A percentile compares a stretch with the other conserved stretches of the same genome.
Conservation (phyloP, 2,113 vertebrate genomes). For the Lophura nycthemera region DNA sequence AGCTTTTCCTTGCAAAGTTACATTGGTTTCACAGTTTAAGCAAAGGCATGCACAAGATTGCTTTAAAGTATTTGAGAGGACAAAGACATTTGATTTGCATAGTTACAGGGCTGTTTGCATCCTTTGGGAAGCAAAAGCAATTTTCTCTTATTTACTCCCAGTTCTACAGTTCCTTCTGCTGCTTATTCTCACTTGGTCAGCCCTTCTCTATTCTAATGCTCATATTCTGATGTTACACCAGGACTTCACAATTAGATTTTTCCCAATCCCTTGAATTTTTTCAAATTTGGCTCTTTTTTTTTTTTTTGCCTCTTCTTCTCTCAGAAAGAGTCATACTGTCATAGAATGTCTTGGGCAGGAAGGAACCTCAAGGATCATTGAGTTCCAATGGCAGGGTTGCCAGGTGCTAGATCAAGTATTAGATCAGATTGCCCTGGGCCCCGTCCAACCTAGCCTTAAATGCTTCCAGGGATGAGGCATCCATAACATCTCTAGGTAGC, state of each 20-base stretch:
- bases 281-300: background rate
- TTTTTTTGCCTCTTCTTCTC: background rate
- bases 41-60: background rate
- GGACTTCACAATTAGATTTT: background rate
- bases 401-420: too few relatives aligned
- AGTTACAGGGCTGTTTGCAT: background rate
- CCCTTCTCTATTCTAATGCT: background rate
- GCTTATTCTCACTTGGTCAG: background rate
- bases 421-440: too few relatives aligned
- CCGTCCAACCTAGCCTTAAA: too few relatives aligned
- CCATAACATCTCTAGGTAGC: too few relatives aligned
- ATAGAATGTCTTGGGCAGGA: too few relatives aligned
- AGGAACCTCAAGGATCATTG: too few relatives aligned
- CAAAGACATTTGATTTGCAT: constrained; percentile 29
- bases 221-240: background rate
- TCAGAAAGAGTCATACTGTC: background rate
- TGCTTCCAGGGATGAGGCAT: too few relatives aligned
- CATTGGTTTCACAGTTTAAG: background rate
- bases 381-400: too few relatives aligned
- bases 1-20: background rate
- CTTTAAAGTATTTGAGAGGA: constrained; percentile 23
- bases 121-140: constrained; percentile 41
- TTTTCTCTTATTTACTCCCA: constrained; percentile 50
- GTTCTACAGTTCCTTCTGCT: constrained; percentile 24
- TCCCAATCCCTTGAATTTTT: background rate